Evolutionary conservation across 1,140 invertebrate species (phyloP), one percentile per base, ranked within the genome.

Genomic region (Stratiolaelaps scimitus): DNA sequence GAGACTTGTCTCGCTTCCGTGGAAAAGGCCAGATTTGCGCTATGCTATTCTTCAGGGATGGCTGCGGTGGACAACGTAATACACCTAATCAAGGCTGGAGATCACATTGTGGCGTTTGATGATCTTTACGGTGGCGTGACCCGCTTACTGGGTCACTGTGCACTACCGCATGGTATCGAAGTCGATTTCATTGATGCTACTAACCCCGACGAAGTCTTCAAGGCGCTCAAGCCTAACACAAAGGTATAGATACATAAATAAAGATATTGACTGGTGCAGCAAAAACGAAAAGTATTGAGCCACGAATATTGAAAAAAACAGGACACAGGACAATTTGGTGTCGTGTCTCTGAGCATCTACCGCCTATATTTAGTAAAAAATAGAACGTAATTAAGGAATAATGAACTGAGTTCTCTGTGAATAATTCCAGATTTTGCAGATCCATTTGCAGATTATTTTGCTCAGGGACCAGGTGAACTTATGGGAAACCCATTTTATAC

Each of bases 31-130:
- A 43, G 67, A 23, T 23, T 19, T 19, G 68, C 64, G 20, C 43
- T 30, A 43, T 34, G 20, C n/a, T 76, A 75, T 71, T 68, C 76
- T 17, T 76, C 75, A 40, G 78, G 78, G n/a, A 66, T 78, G 56
- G 76, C 74, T 43, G 72, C 76, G 6, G 75, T 73, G 5, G 72
- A 68, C 29, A 71, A 74, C 7, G 67, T 78, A 5, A 2, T 69
- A 10, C 74, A 71, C 56, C 48, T 77, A 15, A 65, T 79, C 2
- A 72, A 74, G 15, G 28, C 69, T 64, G 77, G 76, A 20, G 78
- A 79, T 69, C 76, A 78, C 69, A 72, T 79, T 29, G 69, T 79
- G 43, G n/a, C n/a, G 2, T 28, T 19, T 17, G 29, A 66, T 23
- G 67, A 69, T 15, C 19, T 71, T 7, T 69, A 70, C 67, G 70